A percentile compares a stretch with the other conserved stretches of the same genome.
These are phyloP conservation scores for Ammodytes marinus DNA, from an alignment of 2,113 vertebrate genomes.

Conservation along the genomic window DNA sequence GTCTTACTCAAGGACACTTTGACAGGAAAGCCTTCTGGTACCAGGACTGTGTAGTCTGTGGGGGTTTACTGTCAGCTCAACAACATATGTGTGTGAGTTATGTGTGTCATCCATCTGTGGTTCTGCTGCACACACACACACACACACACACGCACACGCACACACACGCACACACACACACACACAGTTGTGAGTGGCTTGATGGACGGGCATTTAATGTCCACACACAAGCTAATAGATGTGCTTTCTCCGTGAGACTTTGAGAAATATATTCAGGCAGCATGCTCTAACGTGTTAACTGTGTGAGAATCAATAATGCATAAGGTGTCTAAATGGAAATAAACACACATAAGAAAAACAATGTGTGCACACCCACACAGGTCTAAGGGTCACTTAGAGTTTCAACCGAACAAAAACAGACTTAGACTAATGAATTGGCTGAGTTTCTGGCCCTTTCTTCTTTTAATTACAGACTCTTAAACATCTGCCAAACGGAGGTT, in stretches of 20 bases:
- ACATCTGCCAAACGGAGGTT: conserved; percentile 20
- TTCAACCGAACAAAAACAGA: conserved; percentile 25
- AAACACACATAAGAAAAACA: conserved; percentile 28
- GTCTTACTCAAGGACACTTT: conserved; percentile 79
- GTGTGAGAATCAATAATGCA: conserved; percentile 71
- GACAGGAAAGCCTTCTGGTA: conserved; percentile 73
- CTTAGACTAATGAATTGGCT: background rate
- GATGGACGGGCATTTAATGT: conserved; percentile 60
- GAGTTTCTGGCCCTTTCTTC: background rate
- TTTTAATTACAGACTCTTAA: conserved; percentile 9
- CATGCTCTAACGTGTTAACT: conserved; percentile 32
- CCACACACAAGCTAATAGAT: conserved; percentile 72
- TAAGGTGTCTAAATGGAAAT: conserved; percentile 52
- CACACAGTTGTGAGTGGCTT: conserved; percentile 20
- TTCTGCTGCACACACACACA: background rate
- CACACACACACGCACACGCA: conserved; percentile 11
- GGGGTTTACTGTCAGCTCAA: conserved; percentile 73
- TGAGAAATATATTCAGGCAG: conserved; percentile 56
- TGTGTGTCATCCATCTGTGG: conserved; percentile 72
- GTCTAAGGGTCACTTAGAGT: conserved; percentile 33
- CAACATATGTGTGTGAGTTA: conserved; percentile 55
- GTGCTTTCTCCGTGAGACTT: conserved; percentile 66
- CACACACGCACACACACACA: conserved; percentile 20
- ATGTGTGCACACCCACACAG: background rate
- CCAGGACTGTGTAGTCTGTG: conserved; percentile 64